Evolutionary conservation across 2,113 vertebrate genomes (phyloP), one percentile per base, ranked within the genome.

Genomic region (Enhydra lutris): DNA sequence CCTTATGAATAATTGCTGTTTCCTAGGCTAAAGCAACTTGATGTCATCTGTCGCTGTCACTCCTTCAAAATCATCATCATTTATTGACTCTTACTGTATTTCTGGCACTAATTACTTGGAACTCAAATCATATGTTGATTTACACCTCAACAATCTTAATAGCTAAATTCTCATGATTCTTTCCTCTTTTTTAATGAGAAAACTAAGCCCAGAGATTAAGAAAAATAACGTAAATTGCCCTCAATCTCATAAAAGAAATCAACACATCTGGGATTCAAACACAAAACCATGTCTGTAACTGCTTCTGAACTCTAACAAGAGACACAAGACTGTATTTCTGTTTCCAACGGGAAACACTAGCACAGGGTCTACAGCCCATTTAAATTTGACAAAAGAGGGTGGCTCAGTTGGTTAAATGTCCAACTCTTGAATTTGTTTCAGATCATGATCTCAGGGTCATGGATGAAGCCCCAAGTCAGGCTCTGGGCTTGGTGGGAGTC

Each of bases 21-120:
- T 24, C 24, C 31, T 52, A 69, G 13, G 1, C 17, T 20, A 14
- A 0, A 3, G 1, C 31, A 87, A 2, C 1, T 21, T 31, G 29
- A 23, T 17, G 0, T 21, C 8, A 14, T 34, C 9, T 17, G n/a
- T 29, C 55, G 26, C 39, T 15, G 14, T 26, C 36, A 36, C 3
- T 13, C 20, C 50, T 29, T 20, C 4, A 31, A 50, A 14, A 29
- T 45, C 17, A 52, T 84, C 39, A 59, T 10, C 20, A 21, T 29
- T 29, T 47, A 69, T 20, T 67, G 17, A 76, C 18, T 55, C 9
- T 71, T n/a, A 34, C 10, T 82, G 1, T 15, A 36, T 76, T 34
- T 57, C 4, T 47, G 29, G 14, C 63, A 36, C 34, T n/a, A 9
- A 55, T 45, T 42, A 74, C n/a, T 82, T 88, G 17, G 55, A 82